Conservation (phyloP, 2,888 invertebrate species). For the Drosophila barbarae region DNA sequence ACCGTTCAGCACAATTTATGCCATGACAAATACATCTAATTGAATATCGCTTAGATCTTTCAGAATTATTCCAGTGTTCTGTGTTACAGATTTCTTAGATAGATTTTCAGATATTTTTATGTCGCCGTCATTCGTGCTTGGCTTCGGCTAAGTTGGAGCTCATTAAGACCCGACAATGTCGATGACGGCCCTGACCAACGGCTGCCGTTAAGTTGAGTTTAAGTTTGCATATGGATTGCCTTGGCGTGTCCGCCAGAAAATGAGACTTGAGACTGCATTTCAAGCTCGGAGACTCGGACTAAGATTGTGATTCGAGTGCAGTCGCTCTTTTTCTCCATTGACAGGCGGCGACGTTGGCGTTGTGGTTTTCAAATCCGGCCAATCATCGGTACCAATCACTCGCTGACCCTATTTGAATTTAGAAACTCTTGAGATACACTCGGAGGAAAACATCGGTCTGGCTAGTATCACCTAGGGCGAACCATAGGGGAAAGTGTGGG, state of each 20-base stretch:
- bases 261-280: constrained; percentile 28
- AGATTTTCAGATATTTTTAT: constrained; percentile 22
- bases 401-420: constrained; percentile 36
- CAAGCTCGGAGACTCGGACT: constrained; percentile 11
- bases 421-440: constrained; percentile 22
- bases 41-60: constrained; percentile 16
- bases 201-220: constrained; percentile 13
- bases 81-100: constrained; percentile 26
- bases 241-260: constrained; percentile 40
- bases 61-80: constrained; percentile 6
- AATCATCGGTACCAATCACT: constrained; percentile 38
- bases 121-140: constrained; percentile 29
- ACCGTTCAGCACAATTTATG: background rate
- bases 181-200: constrained; percentile 42
- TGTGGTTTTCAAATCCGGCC: constrained; percentile 32
- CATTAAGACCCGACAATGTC: constrained; percentile 25
- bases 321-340: constrained; percentile 16
- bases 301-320: constrained; percentile 14
- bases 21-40: constrained; percentile 16
- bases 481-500: background rate
- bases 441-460: constrained; percentile 5
- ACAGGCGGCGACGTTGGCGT: constrained; percentile 36
- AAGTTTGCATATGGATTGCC: constrained; percentile 35
- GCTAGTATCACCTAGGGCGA: no score
- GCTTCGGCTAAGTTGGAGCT: constrained; percentile 17